Evolutionary conservation across 2,113 vertebrate genomes (phyloP).

Genomic region (Heterocephalus glaber): DNA sequence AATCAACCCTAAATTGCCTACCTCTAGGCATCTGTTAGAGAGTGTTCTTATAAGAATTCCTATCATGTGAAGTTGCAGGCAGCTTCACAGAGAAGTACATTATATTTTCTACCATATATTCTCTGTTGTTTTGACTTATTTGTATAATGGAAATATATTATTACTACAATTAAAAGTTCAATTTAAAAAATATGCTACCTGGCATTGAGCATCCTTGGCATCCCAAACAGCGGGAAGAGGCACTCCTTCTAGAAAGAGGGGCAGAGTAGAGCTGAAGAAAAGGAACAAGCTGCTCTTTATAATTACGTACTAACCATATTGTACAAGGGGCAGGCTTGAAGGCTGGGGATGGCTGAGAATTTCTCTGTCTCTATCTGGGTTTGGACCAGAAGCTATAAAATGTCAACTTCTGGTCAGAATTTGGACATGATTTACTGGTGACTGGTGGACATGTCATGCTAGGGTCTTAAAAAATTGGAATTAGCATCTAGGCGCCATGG

Average conservation of each 20-base stretch:
- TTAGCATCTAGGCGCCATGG: background rate
- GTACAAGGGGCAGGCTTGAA: background rate
- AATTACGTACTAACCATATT: background rate
- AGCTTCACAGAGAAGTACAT: constrained; percentile 20
- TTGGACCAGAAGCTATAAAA: constrained; percentile 49
- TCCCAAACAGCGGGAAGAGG: background rate
- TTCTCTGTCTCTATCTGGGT: constrained; percentile 40
- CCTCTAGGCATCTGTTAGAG: constrained; percentile 38
- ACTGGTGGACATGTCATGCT: background rate
- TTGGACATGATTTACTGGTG: constrained; percentile 42
- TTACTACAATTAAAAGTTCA: constrained; percentile 52
- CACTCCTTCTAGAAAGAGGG: background rate
- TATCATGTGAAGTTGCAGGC: background rate
- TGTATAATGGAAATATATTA: constrained; percentile 47
- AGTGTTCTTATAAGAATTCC: constrained; percentile 60
- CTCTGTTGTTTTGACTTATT: constrained; percentile 52
- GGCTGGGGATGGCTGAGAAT: background rate
- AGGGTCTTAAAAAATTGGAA: background rate
- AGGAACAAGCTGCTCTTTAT: constrained; percentile 47
- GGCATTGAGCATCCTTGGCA: constrained; percentile 23
- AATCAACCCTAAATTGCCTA: constrained; percentile 4
- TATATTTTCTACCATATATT: constrained; percentile 1
- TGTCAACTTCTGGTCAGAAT: background rate
- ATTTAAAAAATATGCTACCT: constrained; percentile 36
- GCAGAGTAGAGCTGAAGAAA: background rate